Conservation (phyloP, 2,113 vertebrate species). For the Acanthochromis polyacanthus region DNA sequence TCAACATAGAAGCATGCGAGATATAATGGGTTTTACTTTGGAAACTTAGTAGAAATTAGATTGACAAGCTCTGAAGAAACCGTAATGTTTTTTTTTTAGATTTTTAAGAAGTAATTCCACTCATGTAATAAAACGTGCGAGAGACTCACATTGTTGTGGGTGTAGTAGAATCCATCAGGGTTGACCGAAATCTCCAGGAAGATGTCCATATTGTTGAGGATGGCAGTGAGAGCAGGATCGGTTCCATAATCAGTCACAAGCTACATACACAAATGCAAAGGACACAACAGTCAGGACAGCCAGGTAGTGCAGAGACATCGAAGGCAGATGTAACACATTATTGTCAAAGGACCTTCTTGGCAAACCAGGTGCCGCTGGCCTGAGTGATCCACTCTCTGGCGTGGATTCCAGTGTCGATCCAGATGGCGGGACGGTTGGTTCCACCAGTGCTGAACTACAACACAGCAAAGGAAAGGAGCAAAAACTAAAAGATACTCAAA, state of each 20-base stretch:
- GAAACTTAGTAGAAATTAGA: no score
- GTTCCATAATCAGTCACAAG: slow-evolving; percentile 85
- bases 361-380: slow-evolving; percentile 90
- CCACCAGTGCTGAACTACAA: slow-evolving; percentile 93
- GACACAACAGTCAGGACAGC: no score
- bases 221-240: slow-evolving; percentile 80
- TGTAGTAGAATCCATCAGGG: slow-evolving; percentile 90
- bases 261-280: slow-evolving; percentile 62
- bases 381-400: slow-evolving; percentile 94
- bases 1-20: no score
- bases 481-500: no score
- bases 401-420: slow-evolving; percentile 94
- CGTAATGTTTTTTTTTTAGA: no score
- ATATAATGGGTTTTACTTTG: no score
- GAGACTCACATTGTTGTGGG: slow-evolving; percentile 86
- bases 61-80: no score
- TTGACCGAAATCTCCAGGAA: slow-evolving; percentile 91
- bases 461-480: not conserved
- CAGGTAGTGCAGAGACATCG: not conserved
- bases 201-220: slow-evolving; percentile 91
- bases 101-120: no score
- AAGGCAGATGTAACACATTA: not conserved
- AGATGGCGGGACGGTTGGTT: slow-evolving; percentile 84
- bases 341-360: slow-evolving; percentile 87
- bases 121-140: no score